These are phyloP conservation scores for Tinea semifulvella DNA, from an alignment of 2,888 invertebrate species.

Conservation along the genomic window DNA sequence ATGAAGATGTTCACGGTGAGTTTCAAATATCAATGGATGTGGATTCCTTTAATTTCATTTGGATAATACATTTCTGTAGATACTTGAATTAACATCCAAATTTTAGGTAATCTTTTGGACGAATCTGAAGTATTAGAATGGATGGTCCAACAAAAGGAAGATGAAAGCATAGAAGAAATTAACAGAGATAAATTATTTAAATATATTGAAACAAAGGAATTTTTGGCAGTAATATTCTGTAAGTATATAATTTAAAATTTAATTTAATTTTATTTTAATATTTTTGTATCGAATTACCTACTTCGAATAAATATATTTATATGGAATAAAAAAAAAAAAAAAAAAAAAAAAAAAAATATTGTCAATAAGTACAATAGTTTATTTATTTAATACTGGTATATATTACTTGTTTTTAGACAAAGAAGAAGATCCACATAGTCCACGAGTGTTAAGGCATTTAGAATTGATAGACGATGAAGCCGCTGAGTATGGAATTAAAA, in stretches of 20 bases:
- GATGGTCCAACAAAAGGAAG: conserved; percentile 91
- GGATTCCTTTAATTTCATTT: conserved; percentile 41
- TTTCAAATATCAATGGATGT: conserved; percentile 58
- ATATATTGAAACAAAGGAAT: conserved; percentile 90
- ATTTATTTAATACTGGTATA: conserved; percentile 19
- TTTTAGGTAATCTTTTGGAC: conserved; percentile 69
- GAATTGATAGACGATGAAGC: conserved; percentile 94
- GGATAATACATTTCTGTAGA: conserved; percentile 3
- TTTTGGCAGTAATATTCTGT: conserved; percentile 92
- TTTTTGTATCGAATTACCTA: too few relatives aligned
- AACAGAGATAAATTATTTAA: conserved; percentile 82
- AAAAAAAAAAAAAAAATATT: too few relatives aligned
- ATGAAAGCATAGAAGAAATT: conserved; percentile 91
- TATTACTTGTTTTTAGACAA: conserved; percentile 72
- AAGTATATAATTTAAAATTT: conserved; percentile 56
- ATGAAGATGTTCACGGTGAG: conserved; percentile 63
- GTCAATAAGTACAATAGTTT: conserved; percentile 2
- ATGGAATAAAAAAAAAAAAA: background rate
- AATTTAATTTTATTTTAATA: background rate
- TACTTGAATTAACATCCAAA: conserved; percentile 23
- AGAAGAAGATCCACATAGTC: conserved; percentile 83
- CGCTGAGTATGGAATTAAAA: conserved; percentile 88
- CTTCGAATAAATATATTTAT: too few relatives aligned
- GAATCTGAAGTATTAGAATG: conserved; percentile 87
- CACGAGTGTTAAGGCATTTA: conserved; percentile 82